Conservation (phyloP, 2,888 invertebrate species). For the Calephelis perditalis region DNA sequence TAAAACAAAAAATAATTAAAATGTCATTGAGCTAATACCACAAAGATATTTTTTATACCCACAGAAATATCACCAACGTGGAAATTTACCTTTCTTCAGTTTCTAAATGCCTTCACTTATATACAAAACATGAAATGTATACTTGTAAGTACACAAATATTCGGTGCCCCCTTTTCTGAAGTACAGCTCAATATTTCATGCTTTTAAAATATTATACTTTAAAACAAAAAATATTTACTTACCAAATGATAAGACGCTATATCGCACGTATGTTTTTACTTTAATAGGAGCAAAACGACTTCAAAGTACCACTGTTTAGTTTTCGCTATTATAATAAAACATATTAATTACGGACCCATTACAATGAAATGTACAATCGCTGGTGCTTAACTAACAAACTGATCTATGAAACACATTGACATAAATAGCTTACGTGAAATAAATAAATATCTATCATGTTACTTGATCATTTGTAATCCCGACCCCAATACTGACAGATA, state of each 20-base stretch:
- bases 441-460: conserved; percentile 17
- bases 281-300: conserved; percentile 25
- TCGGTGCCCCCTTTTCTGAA: no score
- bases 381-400: conserved; percentile 42
- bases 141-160: no score
- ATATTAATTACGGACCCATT: conserved; percentile 52
- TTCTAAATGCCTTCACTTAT: no score
- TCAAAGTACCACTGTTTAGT: conserved; percentile 19
- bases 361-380: conserved; percentile 73
- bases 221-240: neutral
- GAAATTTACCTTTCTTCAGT: no score
- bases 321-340: conserved; percentile 26
- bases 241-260: conserved; percentile 11
- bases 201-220: no score
- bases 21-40: no score
- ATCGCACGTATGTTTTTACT: conserved; percentile 14
- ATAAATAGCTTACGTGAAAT: conserved; percentile 3
- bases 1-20: no score
- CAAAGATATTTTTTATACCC: no score
- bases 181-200: no score
- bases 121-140: no score
- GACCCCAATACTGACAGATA: conserved; percentile 25
- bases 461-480: conserved; percentile 48
- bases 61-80: no score
- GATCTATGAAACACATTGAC: conserved; percentile 32